Conservation (phyloP, 2,797 vertebrate species). For the Phalanger gymnotis region DNA sequence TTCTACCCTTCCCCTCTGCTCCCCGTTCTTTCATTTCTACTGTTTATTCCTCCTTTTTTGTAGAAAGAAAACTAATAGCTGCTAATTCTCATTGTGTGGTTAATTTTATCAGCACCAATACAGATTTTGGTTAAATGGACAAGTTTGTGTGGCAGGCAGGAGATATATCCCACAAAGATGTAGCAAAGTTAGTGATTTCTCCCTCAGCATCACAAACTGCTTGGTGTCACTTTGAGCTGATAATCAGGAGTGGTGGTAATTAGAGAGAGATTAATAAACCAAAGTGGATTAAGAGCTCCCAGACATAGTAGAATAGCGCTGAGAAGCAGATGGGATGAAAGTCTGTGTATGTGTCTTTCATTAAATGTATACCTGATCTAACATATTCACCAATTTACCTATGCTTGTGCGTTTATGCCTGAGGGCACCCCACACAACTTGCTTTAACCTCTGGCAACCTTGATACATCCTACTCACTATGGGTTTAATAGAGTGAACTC, state of each 20-base stretch:
- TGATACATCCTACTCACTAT: background rate
- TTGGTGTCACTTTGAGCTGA: background rate
- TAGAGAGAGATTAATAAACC: background rate
- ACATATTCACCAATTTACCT: background rate
- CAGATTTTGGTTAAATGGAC: background rate
- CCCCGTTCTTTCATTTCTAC: background rate
- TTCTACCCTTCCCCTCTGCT: background rate
- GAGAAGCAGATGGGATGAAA: background rate
- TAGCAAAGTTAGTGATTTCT: background rate
- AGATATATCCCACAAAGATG: background rate
- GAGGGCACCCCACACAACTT: background rate
- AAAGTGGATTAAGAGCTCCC: background rate
- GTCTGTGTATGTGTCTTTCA: background rate
- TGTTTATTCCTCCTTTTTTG: background rate
- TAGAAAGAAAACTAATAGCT: background rate
- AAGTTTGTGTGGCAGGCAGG: background rate
- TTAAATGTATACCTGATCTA: background rate
- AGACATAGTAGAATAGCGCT: background rate
- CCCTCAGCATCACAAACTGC: background rate
- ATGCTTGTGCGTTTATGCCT: background rate
- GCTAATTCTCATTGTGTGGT: background rate
- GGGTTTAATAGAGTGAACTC: background rate
- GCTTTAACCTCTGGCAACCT: background rate
- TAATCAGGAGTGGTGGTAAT: background rate
- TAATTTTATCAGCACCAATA: background rate